Base-by-base conservation (phyloP, 2,888 invertebrate species). In the Idaea straminata region DNA sequence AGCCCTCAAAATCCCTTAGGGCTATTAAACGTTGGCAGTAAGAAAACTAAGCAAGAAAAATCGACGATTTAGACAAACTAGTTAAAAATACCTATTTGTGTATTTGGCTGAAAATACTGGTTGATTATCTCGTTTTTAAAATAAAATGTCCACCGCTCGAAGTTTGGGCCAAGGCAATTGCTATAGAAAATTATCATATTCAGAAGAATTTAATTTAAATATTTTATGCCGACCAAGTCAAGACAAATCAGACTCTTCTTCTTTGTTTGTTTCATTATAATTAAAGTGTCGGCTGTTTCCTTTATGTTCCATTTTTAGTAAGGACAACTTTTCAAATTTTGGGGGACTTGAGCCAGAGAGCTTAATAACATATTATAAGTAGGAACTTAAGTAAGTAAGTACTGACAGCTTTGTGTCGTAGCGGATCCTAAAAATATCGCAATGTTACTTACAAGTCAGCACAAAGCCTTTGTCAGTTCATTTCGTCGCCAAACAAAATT, bases 241-340 rank as follows among this genome's bases (percentile, higher is more conserved):
- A 10, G 47, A 7, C 47, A 47, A 13, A 47, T 47, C 47, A 47
- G 13, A 47, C 47, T 47, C 47, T 47, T 47, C 36, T 6, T 38
- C 10, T 47, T 47, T 47, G 47, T 47, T 47, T 25, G 25, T 25
- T 25, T 25, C 25, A 25, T 47, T 47, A 47, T 13, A 13, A 13
- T 47, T 7, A 47, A 13, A 13, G 47, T 10, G 0, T 13, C 13
- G 7, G 13, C 34, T 34, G 59, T 25, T 59, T 59, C 34, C 59
- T 59, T 59, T 59, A 59, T 25, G 34, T 34, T 34, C 59, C 59
- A 59, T 59, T 25, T 59, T 59, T 34, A 59, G 59, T 58, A 59
- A 16, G 59, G 34, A 59, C 34, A 59, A 59, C 16, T 59, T 59
- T 10, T 25, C 25, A 59, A 6, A 7, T 47, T 47, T 47, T 47